Evolutionary conservation across 2,113 vertebrate genomes (phyloP).

Genomic region (Colossoma macropomum): DNA sequence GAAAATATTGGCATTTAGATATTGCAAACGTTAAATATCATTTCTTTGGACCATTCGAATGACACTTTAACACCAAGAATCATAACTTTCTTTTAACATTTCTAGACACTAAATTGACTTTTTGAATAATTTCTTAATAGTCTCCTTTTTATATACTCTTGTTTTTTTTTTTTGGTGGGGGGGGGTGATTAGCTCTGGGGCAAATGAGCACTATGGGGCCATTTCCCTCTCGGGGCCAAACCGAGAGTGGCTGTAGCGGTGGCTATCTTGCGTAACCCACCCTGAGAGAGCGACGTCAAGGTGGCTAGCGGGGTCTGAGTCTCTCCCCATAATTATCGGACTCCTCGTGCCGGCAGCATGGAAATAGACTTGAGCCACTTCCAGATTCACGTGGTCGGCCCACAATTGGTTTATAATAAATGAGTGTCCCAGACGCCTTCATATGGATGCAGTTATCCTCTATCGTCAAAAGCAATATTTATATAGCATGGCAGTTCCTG

Average conservation of each 20-base stretch:
- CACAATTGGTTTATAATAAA: slow-evolving; percentile 81
- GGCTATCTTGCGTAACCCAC: slow-evolving; percentile 72
- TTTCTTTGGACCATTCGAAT: too few relatives aligned
- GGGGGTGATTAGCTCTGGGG: slow-evolving; percentile 61
- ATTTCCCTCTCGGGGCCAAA: slow-evolving; percentile 30
- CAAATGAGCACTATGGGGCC: neutral
- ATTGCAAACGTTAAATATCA: too few relatives aligned
- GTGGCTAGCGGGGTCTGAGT: slow-evolving; percentile 76
- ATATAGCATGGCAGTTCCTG: slow-evolving; percentile 67
- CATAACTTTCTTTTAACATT: too few relatives aligned
- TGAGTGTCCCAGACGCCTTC: slow-evolving; percentile 76
- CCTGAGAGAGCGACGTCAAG: slow-evolving; percentile 81
- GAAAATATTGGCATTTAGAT: too few relatives aligned
- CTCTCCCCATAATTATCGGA: slow-evolving; percentile 80
- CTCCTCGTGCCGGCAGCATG: slow-evolving; percentile 70
- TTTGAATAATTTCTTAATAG: neutral
- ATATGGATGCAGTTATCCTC: slow-evolving; percentile 79
- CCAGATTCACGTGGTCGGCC: slow-evolving; percentile 72
- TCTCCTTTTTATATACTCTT: neutral
- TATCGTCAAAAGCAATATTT: slow-evolving; percentile 69
- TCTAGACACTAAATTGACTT: too few relatives aligned
- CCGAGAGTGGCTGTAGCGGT: slow-evolving; percentile 68
- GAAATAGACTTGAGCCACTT: slow-evolving; percentile 77
- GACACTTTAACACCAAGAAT: too few relatives aligned
- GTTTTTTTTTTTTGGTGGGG: neutral